phyloP scores from a whole-genome alignment of 2,113 vertebrate genomes.

The Dicaeum eximium region DNA sequence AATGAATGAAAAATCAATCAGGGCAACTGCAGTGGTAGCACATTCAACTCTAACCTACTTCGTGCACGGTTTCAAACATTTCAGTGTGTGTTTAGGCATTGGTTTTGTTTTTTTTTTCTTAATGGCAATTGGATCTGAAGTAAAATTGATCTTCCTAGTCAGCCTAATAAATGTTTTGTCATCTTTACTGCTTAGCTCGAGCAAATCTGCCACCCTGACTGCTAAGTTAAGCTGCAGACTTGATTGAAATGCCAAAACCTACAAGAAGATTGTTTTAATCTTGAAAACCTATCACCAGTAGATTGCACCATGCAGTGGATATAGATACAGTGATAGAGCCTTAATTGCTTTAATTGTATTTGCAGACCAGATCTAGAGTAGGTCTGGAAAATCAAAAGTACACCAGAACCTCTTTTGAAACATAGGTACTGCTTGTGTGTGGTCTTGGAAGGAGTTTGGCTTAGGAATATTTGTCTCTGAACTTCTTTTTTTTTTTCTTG shows the following conservation, averaged over 20 bases:
- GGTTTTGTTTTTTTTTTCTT: neutral
- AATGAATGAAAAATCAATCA: constrained; percentile 87
- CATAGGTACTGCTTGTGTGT: neutral
- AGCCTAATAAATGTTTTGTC: neutral
- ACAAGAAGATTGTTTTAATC: neutral
- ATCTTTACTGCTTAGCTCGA: constrained; percentile 10
- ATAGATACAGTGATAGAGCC: neutral
- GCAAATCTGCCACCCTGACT: constrained; percentile 26
- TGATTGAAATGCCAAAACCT: neutral
- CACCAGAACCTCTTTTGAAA: neutral
- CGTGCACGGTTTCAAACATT: constrained; percentile 53
- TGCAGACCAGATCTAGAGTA: neutral
- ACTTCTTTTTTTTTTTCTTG: neutral
- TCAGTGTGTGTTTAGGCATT: constrained; percentile 44
- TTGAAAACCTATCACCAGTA: neutral
- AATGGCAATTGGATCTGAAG: constrained; percentile 72
- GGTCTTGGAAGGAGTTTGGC: neutral
- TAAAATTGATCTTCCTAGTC: constrained; percentile 4
- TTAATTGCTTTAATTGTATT: neutral
- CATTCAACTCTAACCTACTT: constrained; percentile 67
- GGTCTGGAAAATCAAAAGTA: neutral
- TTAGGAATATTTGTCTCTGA: neutral
- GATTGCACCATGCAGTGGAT: neutral
- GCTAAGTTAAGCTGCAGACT: constrained; percentile 1
- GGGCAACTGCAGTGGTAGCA: constrained; percentile 75